These are phyloP conservation scores for Cydia splendana DNA, from an alignment of 1,140 invertebrate species.

Conservation along the genomic window DNA sequence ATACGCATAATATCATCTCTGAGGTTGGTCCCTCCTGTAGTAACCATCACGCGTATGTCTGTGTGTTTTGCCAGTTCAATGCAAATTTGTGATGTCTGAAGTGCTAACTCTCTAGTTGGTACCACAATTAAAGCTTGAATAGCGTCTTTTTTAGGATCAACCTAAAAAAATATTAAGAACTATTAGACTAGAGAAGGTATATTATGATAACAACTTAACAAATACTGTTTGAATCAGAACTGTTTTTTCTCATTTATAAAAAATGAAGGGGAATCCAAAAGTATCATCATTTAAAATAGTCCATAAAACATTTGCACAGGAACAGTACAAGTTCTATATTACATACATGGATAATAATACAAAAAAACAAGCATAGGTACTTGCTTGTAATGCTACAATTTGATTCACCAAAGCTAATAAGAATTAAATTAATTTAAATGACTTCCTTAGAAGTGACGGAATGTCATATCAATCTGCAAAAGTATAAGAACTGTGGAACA, in stretches of 20 bases:
- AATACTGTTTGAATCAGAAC: conserved; percentile 47
- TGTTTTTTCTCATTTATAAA: conserved; percentile 69
- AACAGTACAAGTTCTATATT: no score
- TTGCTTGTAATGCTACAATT: no score
- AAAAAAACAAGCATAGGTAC: no score
- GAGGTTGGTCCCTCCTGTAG: conserved; percentile 98
- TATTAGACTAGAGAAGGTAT: background rate
- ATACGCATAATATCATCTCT: conserved; percentile 99
- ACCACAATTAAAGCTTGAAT: conserved; percentile 99
- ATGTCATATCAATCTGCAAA: no score
- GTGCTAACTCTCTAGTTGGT: conserved; percentile 98
- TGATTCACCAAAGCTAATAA: no score
- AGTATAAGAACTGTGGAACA: no score
- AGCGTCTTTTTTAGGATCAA: conserved; percentile 93
- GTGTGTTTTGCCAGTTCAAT: conserved; percentile 99
- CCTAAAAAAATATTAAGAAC: conserved; percentile 58
- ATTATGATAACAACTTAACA: background rate
- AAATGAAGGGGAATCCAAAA: conserved; percentile 79
- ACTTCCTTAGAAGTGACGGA: no score
- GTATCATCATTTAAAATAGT: conserved; percentile 60
- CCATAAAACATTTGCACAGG: no score
- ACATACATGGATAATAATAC: no score
- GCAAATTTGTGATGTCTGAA: conserved; percentile 99
- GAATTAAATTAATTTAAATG: no score
- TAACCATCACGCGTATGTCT: conserved; percentile 98